Percentiles rank a stretch among this genome's conserved stretches.
These are phyloP conservation scores for Anniella stebbinsi DNA, from an alignment of 2,797 vertebrate genomes.

Conservation along the genomic window DNA sequence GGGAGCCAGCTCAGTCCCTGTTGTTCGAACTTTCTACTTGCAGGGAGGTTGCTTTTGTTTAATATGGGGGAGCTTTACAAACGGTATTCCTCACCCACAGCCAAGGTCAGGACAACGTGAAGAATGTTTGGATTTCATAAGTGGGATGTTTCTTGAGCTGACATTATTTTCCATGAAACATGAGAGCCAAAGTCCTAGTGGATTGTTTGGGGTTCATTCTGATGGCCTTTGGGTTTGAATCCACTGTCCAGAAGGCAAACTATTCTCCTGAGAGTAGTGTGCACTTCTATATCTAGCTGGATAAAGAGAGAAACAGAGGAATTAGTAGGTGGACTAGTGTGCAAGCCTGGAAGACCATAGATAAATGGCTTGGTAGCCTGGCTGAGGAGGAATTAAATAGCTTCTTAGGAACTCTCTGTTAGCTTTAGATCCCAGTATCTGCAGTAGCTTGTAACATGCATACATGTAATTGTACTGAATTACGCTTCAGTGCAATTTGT, in stretches of 20 bases:
- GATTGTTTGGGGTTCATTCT: neutral
- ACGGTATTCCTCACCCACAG: neutral
- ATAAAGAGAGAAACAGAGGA: constrained; percentile 20
- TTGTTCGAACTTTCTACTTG: neutral
- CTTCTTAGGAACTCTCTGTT: neutral
- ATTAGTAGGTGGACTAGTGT: neutral
- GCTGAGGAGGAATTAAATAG: neutral
- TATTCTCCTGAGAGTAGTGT: constrained; percentile 13
- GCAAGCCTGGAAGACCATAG: constrained; percentile 16
- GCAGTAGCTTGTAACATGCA: constrained; percentile 33
- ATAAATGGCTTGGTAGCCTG: neutral
- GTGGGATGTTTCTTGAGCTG: neutral
- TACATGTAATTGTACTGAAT: constrained; percentile 21
- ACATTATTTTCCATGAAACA: neutral
- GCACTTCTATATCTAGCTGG: neutral
- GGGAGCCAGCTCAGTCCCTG: too few relatives aligned
- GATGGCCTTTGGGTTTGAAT: neutral
- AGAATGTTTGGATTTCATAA: neutral
- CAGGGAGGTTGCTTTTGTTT: neutral
- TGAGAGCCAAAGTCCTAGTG: neutral
- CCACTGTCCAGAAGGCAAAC: neutral
- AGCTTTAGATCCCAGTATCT: constrained; percentile 1
- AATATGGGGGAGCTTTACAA: neutral
- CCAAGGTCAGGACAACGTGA: neutral
- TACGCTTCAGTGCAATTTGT: constrained; percentile 22